A percentile compares a stretch with the other conserved stretches of the same genome.
Evolutionary conservation across 2,797 vertebrate genomes (phyloP).

Genomic region (Apogon hyalosoma): DNA sequence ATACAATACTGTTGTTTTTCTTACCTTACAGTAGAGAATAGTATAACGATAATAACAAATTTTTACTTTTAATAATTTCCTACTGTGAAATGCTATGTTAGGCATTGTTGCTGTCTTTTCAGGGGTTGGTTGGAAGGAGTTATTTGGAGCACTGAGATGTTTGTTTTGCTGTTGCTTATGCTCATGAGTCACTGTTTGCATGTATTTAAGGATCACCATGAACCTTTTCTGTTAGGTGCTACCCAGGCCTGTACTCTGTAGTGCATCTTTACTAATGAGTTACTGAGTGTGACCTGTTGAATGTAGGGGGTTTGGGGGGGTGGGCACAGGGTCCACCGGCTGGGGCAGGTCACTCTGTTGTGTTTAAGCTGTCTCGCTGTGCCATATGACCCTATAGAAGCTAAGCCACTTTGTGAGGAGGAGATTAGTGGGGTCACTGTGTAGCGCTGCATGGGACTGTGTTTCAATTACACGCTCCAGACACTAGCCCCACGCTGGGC

Average conservation of each 20-base stretch:
- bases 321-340: slow-evolving; percentile 34
- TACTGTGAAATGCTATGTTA: not conserved
- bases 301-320: slow-evolving; percentile 5
- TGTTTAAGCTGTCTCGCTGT: slow-evolving; percentile 78
- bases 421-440: slow-evolving; percentile 86
- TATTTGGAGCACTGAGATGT: not conserved
- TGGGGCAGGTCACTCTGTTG: slow-evolving; percentile 42
- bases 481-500: slow-evolving; percentile 74
- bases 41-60: not conserved
- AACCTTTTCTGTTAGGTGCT: slow-evolving; percentile 15
- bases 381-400: slow-evolving; percentile 84
- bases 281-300: slow-evolving; percentile 49
- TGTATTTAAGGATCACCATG: not conserved
- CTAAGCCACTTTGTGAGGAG: slow-evolving; percentile 87
- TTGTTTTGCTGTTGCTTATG: slow-evolving; percentile 1
- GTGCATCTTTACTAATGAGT: slow-evolving; percentile 4
- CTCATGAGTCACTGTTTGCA: slow-evolving; percentile 5
- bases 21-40: not conserved
- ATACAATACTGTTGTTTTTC: slow-evolving; percentile 1
- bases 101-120: not conserved
- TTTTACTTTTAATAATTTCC: not conserved
- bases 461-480: slow-evolving; percentile 80
- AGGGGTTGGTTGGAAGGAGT: not conserved
- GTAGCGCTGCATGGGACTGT: slow-evolving; percentile 73
- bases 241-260: not conserved